Conservation (phyloP, 1,140 invertebrate species). For the Habropoda laboriosa region DNA sequence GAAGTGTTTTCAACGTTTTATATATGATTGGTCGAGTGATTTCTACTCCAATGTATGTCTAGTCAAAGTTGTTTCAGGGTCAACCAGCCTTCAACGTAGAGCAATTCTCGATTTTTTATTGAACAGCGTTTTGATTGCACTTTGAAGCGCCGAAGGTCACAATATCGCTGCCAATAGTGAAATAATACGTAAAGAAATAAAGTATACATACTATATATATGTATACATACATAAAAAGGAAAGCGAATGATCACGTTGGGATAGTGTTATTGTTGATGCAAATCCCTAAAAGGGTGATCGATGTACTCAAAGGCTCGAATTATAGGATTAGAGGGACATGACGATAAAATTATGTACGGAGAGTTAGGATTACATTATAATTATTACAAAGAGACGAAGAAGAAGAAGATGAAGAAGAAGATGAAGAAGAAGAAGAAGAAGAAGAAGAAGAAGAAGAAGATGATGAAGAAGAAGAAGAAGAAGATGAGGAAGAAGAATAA, state of each 20-base stretch:
- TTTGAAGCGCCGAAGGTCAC: slow-evolving; percentile 63
- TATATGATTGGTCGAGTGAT: neutral
- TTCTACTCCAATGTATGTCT: slow-evolving; percentile 40
- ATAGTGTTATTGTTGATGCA: slow-evolving; percentile 33
- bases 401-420: neutral
- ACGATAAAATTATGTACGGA: slow-evolving; percentile 22
- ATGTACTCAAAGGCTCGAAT: slow-evolving; percentile 71
- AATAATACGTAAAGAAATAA: slow-evolving; percentile 19
- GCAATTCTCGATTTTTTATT: slow-evolving; percentile 39
- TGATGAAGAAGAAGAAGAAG: neutral
- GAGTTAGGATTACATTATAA: neutral
- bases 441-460: too few species aligned
- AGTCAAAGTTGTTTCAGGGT: slow-evolving; percentile 29
- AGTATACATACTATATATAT: slow-evolving; percentile 13
- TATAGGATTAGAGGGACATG: slow-evolving; percentile 62
- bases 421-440: too few species aligned
- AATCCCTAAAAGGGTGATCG: neutral
- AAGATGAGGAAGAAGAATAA: neutral
- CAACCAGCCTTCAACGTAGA: slow-evolving; percentile 32
- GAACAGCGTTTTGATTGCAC: slow-evolving; percentile 61
- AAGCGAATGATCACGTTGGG: neutral
- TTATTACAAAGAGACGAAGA: neutral
- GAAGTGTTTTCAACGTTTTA: slow-evolving; percentile 32
- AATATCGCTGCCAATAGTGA: slow-evolving; percentile 47
- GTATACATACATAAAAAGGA: slow-evolving; percentile 1